phyloP scores from a whole-genome alignment of 2,888 invertebrate species.

The Heliconius ismenius region DNA sequence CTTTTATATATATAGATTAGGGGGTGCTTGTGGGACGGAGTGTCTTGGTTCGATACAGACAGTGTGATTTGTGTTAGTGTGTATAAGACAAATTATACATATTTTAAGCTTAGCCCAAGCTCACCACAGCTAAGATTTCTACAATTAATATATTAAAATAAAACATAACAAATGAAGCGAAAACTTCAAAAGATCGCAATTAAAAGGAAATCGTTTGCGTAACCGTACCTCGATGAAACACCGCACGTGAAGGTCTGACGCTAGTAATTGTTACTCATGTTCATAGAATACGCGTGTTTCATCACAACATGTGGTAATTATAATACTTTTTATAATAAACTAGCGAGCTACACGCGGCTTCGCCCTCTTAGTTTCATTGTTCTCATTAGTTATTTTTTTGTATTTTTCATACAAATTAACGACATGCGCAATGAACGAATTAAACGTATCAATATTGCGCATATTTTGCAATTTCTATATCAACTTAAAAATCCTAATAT shows the following conservation, averaged over 20 bases:
- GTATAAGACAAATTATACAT: background rate
- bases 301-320: background rate
- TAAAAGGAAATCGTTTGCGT: slow-evolving; percentile 41
- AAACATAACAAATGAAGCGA: slow-evolving; percentile 27
- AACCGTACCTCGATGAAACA: slow-evolving; percentile 35
- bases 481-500: background rate
- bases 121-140: background rate
- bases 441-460: background rate
- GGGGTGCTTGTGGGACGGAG: too few species aligned
- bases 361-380: too few species aligned
- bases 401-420: too few species aligned
- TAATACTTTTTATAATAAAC: background rate
- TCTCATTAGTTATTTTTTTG: too few species aligned
- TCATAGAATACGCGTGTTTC: slow-evolving; percentile 19
- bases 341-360: background rate
- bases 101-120: background rate
- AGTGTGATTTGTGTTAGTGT: too few species aligned
- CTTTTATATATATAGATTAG: too few species aligned
- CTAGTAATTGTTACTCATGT: slow-evolving; percentile 14
- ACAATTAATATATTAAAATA: background rate
- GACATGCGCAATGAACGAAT: too few species aligned
- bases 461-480: background rate
- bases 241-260: slow-evolving; percentile 26
- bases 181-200: slow-evolving; percentile 35
- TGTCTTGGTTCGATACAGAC: too few species aligned